A percentile compares a stretch with the other conserved stretches of the same genome.
phyloP scores from a whole-genome alignment of 1,140 invertebrate genomes.

The Cyrtorhinus lividipennis region DNA sequence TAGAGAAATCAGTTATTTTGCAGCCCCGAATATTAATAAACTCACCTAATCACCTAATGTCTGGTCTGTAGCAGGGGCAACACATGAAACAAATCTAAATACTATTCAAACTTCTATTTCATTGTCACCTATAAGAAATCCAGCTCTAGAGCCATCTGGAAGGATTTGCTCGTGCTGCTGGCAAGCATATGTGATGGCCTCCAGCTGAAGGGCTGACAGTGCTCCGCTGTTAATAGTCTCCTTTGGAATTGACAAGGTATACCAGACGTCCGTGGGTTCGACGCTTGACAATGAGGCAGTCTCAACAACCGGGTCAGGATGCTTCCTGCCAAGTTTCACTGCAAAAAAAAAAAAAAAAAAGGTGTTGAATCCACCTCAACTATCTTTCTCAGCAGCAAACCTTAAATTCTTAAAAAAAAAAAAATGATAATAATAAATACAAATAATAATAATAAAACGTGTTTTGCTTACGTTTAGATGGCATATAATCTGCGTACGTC shows the following conservation, averaged over 20 bases:
- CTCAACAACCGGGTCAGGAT: slow-evolving; percentile 99
- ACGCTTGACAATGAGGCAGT: slow-evolving; percentile 94
- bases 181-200: slow-evolving; percentile 90
- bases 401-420: no score
- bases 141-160: slow-evolving; percentile 78
- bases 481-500: slow-evolving; percentile 97
- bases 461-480: slow-evolving; percentile 62
- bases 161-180: slow-evolving; percentile 90
- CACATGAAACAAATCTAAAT: no score
- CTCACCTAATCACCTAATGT: no score
- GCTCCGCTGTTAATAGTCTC: slow-evolving; percentile 69
- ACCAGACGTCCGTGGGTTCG: slow-evolving; percentile 86
- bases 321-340: slow-evolving; percentile 88
- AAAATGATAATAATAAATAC: no score
- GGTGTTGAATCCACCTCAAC: slow-evolving; percentile 8
- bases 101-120: no score
- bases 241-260: slow-evolving; percentile 71
- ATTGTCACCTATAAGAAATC: slow-evolving; percentile 87
- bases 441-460: slow-evolving; percentile 14
- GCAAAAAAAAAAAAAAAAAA: slow-evolving; percentile 20
- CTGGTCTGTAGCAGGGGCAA: no score
- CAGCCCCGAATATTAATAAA: no score
- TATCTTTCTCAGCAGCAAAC: no score
- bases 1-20: no score
- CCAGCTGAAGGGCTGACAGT: slow-evolving; percentile 89